These are phyloP conservation scores for Tenebrosternarchus preto DNA, from an alignment of 2,113 vertebrate species.

Conservation along the genomic window DNA sequence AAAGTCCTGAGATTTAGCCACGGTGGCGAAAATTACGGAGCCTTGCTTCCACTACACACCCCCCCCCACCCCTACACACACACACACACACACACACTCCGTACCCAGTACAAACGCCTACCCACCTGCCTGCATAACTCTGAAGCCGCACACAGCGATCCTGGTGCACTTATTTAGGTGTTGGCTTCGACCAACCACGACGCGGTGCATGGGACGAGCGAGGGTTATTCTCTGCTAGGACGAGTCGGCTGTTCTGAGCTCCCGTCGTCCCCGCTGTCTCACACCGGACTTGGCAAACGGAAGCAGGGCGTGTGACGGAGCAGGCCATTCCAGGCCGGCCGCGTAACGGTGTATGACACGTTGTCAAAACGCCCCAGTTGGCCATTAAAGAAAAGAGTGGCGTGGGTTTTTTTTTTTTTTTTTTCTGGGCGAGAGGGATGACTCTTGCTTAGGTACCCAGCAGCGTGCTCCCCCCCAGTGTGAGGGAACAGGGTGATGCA, in stretches of 20 bases:
- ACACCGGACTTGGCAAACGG: too few species aligned
- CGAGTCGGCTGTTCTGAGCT: slow-evolving; percentile 32
- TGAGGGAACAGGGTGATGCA: background rate
- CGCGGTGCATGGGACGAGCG: slow-evolving; percentile 3
- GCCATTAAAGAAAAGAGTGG: slow-evolving; percentile 4
- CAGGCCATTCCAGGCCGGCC: slow-evolving; percentile 1
- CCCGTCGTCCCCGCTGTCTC: background rate
- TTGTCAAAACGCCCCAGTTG: slow-evolving; percentile 1
- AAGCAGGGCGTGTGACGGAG: slow-evolving; percentile 30
- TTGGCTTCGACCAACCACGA: slow-evolving; percentile 6
- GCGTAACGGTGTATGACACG: slow-evolving; percentile 15
- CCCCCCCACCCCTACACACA: background rate
- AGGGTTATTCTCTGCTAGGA: slow-evolving; percentile 40
- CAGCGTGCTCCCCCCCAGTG: background rate
- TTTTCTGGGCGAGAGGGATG: background rate
- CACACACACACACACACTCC: background rate
- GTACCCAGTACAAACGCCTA: background rate
- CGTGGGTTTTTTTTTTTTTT: background rate
- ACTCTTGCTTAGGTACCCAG: slow-evolving; percentile 14
- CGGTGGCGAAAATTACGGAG: background rate
- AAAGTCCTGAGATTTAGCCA: background rate
- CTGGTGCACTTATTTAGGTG: background rate
- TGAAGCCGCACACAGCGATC: background rate
- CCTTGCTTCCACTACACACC: background rate
- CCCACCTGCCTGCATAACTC: background rate